Conservation (phyloP, 2,888 invertebrate species). For the Noctua comes region DNA sequence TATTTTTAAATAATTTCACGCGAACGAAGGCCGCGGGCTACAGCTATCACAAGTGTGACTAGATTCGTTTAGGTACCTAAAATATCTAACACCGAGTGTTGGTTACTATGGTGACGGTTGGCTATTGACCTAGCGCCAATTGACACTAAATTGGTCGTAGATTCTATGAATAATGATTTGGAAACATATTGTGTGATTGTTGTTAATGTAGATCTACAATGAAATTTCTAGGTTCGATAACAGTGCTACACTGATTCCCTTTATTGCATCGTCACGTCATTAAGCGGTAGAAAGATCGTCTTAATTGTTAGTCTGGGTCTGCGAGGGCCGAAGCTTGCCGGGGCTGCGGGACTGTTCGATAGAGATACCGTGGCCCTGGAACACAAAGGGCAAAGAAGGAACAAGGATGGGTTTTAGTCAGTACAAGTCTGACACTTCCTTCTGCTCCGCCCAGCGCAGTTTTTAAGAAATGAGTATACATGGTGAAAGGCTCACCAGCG, state of each 20-base stretch:
- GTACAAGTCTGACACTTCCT: no score
- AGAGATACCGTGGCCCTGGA: no score
- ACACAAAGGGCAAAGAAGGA: no score
- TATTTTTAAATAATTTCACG: no score
- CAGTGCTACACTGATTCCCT: neutral
- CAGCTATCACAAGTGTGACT: no score
- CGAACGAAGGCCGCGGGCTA: no score
- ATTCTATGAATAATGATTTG: neutral
- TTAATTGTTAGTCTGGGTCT: neutral
- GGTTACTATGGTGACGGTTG: constrained; percentile 13
- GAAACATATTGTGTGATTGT: neutral
- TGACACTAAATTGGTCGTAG: neutral
- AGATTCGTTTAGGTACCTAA: neutral
- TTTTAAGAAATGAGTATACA: no score
- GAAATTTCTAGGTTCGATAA: neutral
- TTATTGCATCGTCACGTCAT: neutral
- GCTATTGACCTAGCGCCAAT: neutral
- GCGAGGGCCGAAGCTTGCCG: no score
- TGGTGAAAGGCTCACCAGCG: no score
- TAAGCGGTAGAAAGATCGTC: neutral
- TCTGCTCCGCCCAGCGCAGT: no score
- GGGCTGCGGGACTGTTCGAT: no score
- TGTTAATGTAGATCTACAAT: neutral
- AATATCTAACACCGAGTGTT: neutral
- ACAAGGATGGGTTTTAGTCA: no score